Evolutionary conservation across 2,113 vertebrate species (phyloP).

Genomic region (Benitochromis conjunctus): DNA sequence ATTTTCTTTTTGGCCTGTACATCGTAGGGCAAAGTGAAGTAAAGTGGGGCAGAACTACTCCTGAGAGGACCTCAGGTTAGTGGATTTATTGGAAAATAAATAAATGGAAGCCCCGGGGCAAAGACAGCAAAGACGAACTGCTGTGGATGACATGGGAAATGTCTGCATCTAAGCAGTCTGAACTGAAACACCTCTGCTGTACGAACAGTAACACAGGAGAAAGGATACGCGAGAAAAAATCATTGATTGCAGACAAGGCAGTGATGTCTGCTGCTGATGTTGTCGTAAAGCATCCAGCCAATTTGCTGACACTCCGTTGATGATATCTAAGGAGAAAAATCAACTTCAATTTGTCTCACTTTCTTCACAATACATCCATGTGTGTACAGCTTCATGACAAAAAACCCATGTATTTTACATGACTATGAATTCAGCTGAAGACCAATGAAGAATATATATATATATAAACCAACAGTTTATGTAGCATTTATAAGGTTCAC

Average conservation of each 20-base stretch:
- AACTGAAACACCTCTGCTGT: not conserved
- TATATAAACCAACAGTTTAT: not conserved
- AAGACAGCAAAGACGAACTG: constrained; percentile 18
- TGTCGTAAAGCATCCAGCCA: constrained; percentile 62
- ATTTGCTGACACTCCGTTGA: constrained; percentile 68
- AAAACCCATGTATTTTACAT: not conserved
- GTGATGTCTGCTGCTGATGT: constrained; percentile 72
- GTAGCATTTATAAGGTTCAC: not conserved
- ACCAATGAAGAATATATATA: not conserved
- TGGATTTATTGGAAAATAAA: constrained; percentile 52
- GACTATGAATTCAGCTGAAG: not conserved
- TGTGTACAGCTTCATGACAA: not conserved
- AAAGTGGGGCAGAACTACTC: not conserved
- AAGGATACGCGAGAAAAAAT: constrained; percentile 90
- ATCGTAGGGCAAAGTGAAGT: not conserved
- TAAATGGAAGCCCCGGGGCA: constrained; percentile 20
- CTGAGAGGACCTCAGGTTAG: constrained; percentile 3
- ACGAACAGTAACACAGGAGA: not conserved
- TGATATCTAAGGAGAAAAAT: constrained; percentile 71
- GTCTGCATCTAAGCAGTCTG: not conserved
- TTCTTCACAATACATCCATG: not conserved
- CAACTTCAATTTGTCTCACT: not conserved
- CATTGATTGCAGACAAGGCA: constrained; percentile 81
- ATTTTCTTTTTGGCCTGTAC: not conserved
- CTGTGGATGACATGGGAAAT: constrained; percentile 13